phyloP scores from a whole-genome alignment of 2,797 vertebrate genomes.

The Oreonectes daqikongensis region DNA sequence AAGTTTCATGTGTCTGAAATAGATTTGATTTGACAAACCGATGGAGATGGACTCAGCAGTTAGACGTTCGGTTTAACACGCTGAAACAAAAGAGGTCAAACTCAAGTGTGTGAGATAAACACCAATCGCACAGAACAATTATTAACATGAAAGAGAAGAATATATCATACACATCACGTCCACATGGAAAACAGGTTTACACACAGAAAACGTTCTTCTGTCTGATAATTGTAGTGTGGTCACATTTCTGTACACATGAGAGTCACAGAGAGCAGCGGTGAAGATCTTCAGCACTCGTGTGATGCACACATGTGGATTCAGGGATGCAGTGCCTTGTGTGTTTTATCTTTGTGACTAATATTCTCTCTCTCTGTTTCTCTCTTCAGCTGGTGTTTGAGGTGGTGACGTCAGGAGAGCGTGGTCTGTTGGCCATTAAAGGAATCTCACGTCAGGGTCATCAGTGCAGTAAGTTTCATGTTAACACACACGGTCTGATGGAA shows the following conservation, averaged over 20 bases:
- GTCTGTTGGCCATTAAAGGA: slow-evolving; percentile 89
- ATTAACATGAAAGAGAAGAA: neutral
- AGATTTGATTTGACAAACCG: slow-evolving; percentile 3
- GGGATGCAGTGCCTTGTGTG: no score
- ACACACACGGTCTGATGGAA: neutral
- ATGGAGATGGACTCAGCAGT: neutral
- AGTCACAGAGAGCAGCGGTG: neutral
- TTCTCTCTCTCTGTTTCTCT: slow-evolving; percentile 23
- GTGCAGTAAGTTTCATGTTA: slow-evolving; percentile 83
- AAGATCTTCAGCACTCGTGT: neutral
- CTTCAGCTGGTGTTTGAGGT: slow-evolving; percentile 92
- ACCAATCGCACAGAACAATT: neutral
- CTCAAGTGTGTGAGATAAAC: neutral
- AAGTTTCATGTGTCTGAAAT: slow-evolving; percentile 2
- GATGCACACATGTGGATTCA: no score
- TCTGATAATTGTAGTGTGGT: no score
- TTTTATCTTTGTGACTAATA: neutral
- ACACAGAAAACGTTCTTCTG: no score
- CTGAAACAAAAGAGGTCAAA: neutral
- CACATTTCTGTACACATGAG: no score
- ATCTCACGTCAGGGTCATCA: slow-evolving; percentile 92
- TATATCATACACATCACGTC: no score
- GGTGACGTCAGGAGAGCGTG: slow-evolving; percentile 84
- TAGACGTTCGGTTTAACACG: neutral
- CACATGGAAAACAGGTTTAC: no score